These are phyloP conservation scores for Mylabris sibirica DNA, from an alignment of 2,888 invertebrate genomes.

Conservation along the genomic window DNA sequence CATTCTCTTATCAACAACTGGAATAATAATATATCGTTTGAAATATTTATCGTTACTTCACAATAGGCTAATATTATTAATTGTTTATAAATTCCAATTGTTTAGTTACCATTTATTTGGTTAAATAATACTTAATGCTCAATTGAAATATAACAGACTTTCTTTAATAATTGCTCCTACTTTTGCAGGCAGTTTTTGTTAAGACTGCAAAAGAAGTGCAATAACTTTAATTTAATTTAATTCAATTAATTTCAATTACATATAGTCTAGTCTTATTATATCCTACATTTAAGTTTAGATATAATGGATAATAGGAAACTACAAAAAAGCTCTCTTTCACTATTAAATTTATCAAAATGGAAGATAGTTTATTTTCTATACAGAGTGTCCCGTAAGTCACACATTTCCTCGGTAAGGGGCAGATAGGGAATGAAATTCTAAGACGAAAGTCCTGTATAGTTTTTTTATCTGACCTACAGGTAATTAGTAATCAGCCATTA, in stretches of 20 bases:
- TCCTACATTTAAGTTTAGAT: constrained; percentile 27
- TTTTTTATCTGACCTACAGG: no score
- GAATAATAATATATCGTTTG: not conserved
- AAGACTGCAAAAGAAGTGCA: constrained; percentile 59
- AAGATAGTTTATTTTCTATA: not conserved
- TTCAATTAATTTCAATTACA: constrained; percentile 26
- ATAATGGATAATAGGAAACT: constrained; percentile 19
- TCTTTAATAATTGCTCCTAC: constrained; percentile 53
- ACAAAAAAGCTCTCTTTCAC: not conserved
- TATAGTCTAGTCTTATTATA: constrained; percentile 32
- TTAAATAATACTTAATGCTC: constrained; percentile 51
- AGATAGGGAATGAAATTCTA: no score
- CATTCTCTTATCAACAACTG: not conserved
- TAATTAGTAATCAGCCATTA: no score
- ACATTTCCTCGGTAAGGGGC: no score
- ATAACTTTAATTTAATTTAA: constrained; percentile 46
- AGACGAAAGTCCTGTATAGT: no score
- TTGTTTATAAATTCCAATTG: constrained; percentile 47
- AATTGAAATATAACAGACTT: constrained; percentile 54
- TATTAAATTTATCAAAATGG: constrained; percentile 24
- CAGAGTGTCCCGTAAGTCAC: not conserved
- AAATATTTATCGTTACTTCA: constrained; percentile 1
- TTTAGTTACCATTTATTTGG: constrained; percentile 46
- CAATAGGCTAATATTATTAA: constrained; percentile 36
- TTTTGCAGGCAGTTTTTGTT: constrained; percentile 59